Evolutionary conservation across 2,888 invertebrate species (phyloP), one percentile per base, ranked within the genome.

Genomic region (Tachina fera): DNA sequence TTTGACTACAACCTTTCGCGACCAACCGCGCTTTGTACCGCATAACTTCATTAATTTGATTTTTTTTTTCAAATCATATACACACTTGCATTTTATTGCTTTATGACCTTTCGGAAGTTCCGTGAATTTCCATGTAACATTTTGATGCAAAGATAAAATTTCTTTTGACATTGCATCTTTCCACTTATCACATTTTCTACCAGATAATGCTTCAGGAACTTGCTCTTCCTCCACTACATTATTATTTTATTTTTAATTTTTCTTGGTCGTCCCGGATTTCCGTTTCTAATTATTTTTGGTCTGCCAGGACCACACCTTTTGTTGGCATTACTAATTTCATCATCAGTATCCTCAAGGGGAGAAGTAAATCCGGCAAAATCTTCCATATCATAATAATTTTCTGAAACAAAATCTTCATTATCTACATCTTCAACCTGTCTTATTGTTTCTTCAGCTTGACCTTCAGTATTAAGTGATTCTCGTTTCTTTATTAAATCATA

Each of bases 201-300:
- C 43, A 10, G 16, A 43, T 61, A 16, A 61, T 41, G 61, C 41
- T 22, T 43, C 43, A 16, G 43, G 43, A 16, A n/a, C 16, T 43
- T 43, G 41, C 1, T 61, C 61, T n/a, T 61, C 61, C 61, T 61
- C 41, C 60, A 60, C n/a, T n/a, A n/a, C 60, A 60, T 60, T 58
- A 58, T 58, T 16, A 58, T 14, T 31, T 22, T 11, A 8, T 53
- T 9, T 4, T 19, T 53, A 4, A 10, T 4, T 11, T 31, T 58
- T n/a, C 13, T 58, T 31, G n/a, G 6, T 11, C 14, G 16, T 9
- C 6, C 16, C 1, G 9, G 14, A 14, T 58, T 58, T 11, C 60
- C 39, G 6, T 39, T 39, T 14, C 13, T 11, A 31, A 31, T 60
- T 13, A 31, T 60, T 39, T 8, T 60, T 60, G 60, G 60, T 39